A percentile compares a stretch with the other conserved stretches of the same genome.
These are phyloP conservation scores for Vollenhovia emeryi DNA, from an alignment of 1,140 invertebrate species.

Conservation along the genomic window DNA sequence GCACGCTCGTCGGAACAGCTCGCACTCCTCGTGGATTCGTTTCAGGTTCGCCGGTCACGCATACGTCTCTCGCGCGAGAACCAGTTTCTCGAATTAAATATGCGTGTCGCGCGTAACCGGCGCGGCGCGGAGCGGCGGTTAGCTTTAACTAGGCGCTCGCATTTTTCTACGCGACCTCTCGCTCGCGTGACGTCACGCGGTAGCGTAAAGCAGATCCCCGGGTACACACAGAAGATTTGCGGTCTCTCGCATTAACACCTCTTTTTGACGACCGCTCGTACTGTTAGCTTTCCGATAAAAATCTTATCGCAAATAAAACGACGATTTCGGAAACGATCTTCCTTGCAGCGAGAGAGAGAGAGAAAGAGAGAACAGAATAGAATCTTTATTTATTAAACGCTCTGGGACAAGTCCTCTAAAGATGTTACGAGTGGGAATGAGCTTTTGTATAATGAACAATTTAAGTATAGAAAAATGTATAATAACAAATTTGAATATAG, in stretches of 20 bases:
- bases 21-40: constrained; percentile 38
- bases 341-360: no score
- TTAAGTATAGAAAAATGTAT: no score
- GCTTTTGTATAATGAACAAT: no score
- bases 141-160: constrained; percentile 13
- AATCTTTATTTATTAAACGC: no score
- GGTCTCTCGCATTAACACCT: background rate
- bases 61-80: constrained; percentile 33
- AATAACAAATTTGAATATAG: no score
- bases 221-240: background rate
- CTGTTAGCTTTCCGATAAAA: no score
- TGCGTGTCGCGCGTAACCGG: constrained; percentile 19
- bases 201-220: background rate
- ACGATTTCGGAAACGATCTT: no score
- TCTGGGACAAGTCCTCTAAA: no score
- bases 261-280: no score
- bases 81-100: constrained; percentile 55
- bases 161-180: background rate
- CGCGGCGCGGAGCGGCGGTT: background rate
- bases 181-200: background rate
- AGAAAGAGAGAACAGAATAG: no score
- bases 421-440: no score
- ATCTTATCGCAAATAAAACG: no score
- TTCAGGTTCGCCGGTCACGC: constrained; percentile 25
- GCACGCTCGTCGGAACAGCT: background rate